A percentile compares a stretch with the other conserved stretches of the same genome.
phyloP scores from a whole-genome alignment of 2,888 invertebrate species.

The Hipparchia semele region DNA sequence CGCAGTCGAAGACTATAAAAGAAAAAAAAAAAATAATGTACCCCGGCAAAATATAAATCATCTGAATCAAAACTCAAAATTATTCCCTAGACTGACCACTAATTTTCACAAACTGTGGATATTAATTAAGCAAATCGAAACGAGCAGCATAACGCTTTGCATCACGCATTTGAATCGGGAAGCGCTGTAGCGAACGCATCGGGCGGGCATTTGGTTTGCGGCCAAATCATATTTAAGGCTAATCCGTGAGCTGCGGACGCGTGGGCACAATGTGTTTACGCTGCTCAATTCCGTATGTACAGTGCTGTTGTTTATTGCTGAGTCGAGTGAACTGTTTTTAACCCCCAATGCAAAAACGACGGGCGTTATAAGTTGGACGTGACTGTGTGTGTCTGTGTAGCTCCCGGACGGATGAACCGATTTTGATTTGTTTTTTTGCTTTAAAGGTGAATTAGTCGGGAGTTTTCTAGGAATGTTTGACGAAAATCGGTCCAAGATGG shows the following conservation, averaged over 20 bases:
- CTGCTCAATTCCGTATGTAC: conserved; percentile 1
- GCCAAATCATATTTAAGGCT: conserved; percentile 38
- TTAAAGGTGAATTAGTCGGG: no score
- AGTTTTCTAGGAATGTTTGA: no score
- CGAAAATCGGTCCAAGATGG: no score
- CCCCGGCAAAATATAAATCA: neutral
- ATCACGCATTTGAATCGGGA: conserved; percentile 27
- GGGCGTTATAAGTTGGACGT: no score
- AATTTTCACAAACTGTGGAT: conserved; percentile 34
- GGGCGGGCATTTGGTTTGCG: conserved; percentile 39
- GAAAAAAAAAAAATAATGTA: no score
- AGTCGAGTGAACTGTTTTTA: conserved; percentile 1
- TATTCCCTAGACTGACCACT: conserved; percentile 27
- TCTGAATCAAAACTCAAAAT: neutral
- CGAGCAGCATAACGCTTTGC: conserved; percentile 33
- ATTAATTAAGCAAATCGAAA: conserved; percentile 39
- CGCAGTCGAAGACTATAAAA: no score
- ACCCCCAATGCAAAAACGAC: no score
- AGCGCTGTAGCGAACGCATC: conserved; percentile 26
- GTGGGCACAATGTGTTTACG: conserved; percentile 20
- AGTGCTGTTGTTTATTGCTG: conserved; percentile 6
- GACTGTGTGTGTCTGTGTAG: no score
- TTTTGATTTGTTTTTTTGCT: no score
- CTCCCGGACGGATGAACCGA: no score
- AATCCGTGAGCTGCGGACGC: conserved; percentile 27